Conservation (phyloP, 2,888 invertebrate genomes). For the Andrena hattorfiana region DNA sequence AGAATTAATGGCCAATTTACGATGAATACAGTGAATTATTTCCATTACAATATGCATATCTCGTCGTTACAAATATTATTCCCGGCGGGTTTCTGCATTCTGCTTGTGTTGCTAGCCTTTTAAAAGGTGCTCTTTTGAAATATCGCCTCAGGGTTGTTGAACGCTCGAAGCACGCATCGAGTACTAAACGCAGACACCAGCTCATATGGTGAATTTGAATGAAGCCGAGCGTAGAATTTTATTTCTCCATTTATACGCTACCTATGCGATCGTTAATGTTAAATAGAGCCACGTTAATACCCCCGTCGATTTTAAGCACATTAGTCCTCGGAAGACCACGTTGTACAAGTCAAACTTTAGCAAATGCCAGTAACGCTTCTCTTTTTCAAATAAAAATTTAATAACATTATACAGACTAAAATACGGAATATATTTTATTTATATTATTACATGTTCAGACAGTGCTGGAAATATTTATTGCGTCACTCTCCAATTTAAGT, state of each 20-base stretch:
- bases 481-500: no score
- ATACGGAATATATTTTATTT: no score
- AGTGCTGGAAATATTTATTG: no score
- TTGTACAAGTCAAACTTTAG: no score
- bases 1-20: neutral
- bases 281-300: neutral
- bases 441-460: no score
- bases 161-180: slow-evolving; percentile 33
- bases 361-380: no score
- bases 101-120: slow-evolving; percentile 43
- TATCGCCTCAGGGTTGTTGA: slow-evolving; percentile 53
- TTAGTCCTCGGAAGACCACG: no score
- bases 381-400: no score
- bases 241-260: neutral
- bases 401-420: no score
- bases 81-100: slow-evolving; percentile 34
- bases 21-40: slow-evolving; percentile 12
- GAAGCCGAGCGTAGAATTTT: slow-evolving; percentile 20
- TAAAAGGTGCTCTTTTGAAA: slow-evolving; percentile 57
- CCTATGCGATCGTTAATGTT: neutral
- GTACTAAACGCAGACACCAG: slow-evolving; percentile 29
- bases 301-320: no score
- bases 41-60: slow-evolving; percentile 22
- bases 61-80: slow-evolving; percentile 36
- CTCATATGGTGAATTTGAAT: slow-evolving; percentile 32